phyloP scores from a whole-genome alignment of 2,888 invertebrate species.

The Orgyia antiqua region DNA sequence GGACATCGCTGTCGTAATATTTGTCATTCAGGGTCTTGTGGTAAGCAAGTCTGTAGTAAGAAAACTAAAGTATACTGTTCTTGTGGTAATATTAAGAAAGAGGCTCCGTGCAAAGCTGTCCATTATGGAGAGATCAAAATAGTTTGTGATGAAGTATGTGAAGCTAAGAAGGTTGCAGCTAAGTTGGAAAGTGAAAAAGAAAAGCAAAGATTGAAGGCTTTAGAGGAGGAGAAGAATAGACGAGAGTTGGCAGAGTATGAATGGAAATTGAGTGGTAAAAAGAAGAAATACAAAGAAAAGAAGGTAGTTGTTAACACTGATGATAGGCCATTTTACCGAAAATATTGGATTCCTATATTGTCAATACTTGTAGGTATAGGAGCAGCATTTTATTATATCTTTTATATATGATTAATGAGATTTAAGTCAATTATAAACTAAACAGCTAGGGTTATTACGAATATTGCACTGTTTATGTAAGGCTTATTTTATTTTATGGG shows the following conservation, averaged over 20 bases:
- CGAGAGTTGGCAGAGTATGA: conserved; percentile 87
- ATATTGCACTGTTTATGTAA: too few species aligned
- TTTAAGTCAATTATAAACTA: too few species aligned
- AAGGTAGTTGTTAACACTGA: conserved; percentile 62
- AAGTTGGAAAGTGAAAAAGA: conserved; percentile 73
- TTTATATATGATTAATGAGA: conserved; percentile 25
- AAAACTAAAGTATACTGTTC: conserved; percentile 88
- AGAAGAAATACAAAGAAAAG: conserved; percentile 69
- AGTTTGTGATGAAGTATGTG: conserved; percentile 82
- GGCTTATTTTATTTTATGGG: too few species aligned
- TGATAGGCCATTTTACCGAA: conserved; percentile 56
- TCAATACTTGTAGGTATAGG: conserved; percentile 38
- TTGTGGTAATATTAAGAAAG: conserved; percentile 87
- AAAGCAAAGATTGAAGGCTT: conserved; percentile 74
- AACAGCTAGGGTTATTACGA: too few species aligned
- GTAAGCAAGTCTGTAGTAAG: conserved; percentile 84
- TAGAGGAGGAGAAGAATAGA: conserved; percentile 82
- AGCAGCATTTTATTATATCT: conserved; percentile 38
- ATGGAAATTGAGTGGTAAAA: conserved; percentile 85
- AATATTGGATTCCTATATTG: conserved; percentile 61
- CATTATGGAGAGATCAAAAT: conserved; percentile 63
- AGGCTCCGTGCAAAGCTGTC: conserved; percentile 82
- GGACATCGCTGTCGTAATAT: conserved; percentile 87
- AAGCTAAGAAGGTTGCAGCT: conserved; percentile 73
- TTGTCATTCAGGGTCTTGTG: conserved; percentile 87